Base-by-base conservation (phyloP, 2,797 vertebrate species). In the Echeneis naucrates region DNA sequence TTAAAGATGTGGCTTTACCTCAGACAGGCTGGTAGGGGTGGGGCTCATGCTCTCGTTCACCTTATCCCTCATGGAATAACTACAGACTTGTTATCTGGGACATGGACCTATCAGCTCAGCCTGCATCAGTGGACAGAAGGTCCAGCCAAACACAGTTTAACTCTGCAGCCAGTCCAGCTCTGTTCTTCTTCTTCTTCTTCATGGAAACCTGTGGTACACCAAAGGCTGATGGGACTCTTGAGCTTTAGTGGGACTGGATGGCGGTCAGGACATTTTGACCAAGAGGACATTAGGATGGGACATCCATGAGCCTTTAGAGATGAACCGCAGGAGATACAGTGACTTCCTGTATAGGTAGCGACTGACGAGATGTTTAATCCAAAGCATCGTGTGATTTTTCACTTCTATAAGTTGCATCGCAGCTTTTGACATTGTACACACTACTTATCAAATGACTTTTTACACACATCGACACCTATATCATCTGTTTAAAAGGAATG, bases 311-410 rank as follows among this genome's bases (percentile, higher is more conserved):
- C 80, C 88, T 85, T 82, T 80, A 75, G 58, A 80, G 82, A 69
- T 80, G 66, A 72, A 68, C 77, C 23, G 33, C 72, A 68, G 68
- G 66, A 81, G 52, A 72, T 40, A 12, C 11, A 61, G 51, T 72
- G 45, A 81, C 85, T 70, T 79, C 72, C 8, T 19, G 68, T 67
- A 62, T 81, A 72, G 66, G 64, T 82, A 76, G 71, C 80, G 78
- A 88, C 82, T 57, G 87, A 84, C 56, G 44, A 83, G 61, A 80
- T 33, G 78, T 91, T 63, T 48, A 87, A 87, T 77, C 92, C 89
- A 90, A 91, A 91, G 90, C 63, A 83, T 85, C 78, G 86, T 72
- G 51, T 81, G 66, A 77, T 69, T 87, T 83, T 75, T 86, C 80
- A 80, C 81, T 52, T 77, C 66, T 68, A 37, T 77, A 19, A 84